Evolutionary conservation across 2,888 invertebrate genomes (phyloP), one percentile per base, ranked within the genome.

Genomic region (Polyommatus iphigenia): DNA sequence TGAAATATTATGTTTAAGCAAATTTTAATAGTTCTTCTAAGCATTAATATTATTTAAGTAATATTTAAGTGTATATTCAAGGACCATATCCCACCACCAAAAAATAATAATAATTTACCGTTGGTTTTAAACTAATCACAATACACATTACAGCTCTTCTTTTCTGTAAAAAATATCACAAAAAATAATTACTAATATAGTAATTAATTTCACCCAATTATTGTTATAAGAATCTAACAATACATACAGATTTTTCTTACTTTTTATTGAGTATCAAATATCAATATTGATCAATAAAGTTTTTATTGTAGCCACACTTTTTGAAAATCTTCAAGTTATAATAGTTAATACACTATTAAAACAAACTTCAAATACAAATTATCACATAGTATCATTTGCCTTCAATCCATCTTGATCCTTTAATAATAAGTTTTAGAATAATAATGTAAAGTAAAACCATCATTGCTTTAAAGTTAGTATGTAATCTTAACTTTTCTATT

Each of bases 161-260:
- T 89, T 91, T 90, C 93, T 93, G 93, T 79, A 92, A 92, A 84
- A 89, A 89, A 86, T 85, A 79, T 84, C 81, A 46, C 46, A 78
- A 83, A 80, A 75, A 54, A 77, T 77, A 77, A 79, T 76, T 79
- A 76, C 71, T 76, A 77, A 20, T 78, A 80, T 76, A 78, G 1
- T 76, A 78, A 78, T 54, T 79, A 10, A 36, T 50, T 76, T 73
- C 76, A 29, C 18, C 29, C 18, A 67, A 15, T 32, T 67, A 6
- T 67, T 32, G 24, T 67, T 32, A 62, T 62, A 18, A 54, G 5
- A 54, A 50, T 15, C 15, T 54, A 5, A 54, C 15, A 54, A 18
- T 10, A 46, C 10, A 54, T 54, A 54, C 4, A 54, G 54, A 54
- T 54, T 54, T 54, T 54, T 54, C 54, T 54, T 54, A 18, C 5